These are phyloP conservation scores for Monopterus albus DNA, from an alignment of 2,113 vertebrate genomes.

Conservation along the genomic window DNA sequence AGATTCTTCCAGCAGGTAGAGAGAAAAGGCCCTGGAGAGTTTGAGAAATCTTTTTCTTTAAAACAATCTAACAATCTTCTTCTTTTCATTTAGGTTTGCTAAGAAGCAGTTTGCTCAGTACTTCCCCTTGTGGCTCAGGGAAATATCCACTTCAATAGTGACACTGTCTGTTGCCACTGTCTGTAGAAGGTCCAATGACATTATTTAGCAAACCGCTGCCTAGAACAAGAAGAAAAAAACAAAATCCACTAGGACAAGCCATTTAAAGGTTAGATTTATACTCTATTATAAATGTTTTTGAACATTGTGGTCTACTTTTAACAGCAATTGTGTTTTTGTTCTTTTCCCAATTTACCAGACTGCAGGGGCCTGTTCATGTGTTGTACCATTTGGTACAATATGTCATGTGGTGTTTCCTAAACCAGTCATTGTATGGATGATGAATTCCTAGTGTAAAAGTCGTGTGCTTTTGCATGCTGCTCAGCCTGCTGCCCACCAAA, in stretches of 20 bases:
- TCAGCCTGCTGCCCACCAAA: slow-evolving; percentile 9
- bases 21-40: slow-evolving; percentile 78
- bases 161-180: too few relatives aligned
- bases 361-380: slow-evolving; percentile 16
- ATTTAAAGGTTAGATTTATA: too few relatives aligned
- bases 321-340: slow-evolving; percentile 71
- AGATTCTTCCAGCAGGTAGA: slow-evolving; percentile 93
- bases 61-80: slow-evolving; percentile 38
- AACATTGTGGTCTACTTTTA: too few relatives aligned
- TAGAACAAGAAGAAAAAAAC: too few relatives aligned
- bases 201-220: too few relatives aligned
- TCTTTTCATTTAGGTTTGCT: slow-evolving; percentile 58
- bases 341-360: slow-evolving; percentile 82
- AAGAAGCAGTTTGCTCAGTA: too few relatives aligned
- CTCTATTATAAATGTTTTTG: too few relatives aligned
- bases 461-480: slow-evolving; percentile 48
- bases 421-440: slow-evolving; percentile 2
- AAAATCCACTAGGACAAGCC: too few relatives aligned
- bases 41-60: slow-evolving; percentile 72
- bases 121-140: too few relatives aligned
- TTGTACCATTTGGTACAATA: neutral
- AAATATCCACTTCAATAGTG: too few relatives aligned
- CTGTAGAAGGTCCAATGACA: too few relatives aligned
- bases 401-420: neutral
- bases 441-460: neutral